A percentile compares a stretch with the other conserved stretches of the same genome.
phyloP scores from a whole-genome alignment of 2,113 vertebrate genomes.

The Cyanistes caeruleus region DNA sequence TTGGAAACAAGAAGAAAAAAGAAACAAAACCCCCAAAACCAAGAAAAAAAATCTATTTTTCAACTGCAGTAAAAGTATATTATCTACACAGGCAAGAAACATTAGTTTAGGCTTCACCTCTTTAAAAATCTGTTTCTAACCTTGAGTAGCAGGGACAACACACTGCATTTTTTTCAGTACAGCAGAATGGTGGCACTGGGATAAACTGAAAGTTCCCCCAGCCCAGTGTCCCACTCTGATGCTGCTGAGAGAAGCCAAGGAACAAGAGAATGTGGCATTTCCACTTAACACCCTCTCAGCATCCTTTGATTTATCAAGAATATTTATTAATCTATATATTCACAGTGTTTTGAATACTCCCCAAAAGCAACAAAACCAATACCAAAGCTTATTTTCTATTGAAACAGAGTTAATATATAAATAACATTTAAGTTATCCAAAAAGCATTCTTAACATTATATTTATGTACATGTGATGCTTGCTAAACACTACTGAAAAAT shows the following conservation, averaged over 20 bases:
- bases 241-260: not conserved
- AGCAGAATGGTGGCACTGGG: not conserved
- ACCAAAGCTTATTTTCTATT: not conserved
- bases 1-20: not conserved
- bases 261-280: not conserved
- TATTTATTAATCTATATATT: not conserved
- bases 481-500: not conserved
- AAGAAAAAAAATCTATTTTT: not conserved
- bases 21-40: conserved; percentile 62
- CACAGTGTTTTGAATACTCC: not conserved
- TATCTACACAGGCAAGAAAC: not conserved
- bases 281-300: not conserved
- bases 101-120: accelerated
- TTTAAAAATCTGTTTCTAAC: not conserved
- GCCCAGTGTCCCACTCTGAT: not conserved
- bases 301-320: not conserved
- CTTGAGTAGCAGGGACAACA: not conserved
- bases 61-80: not conserved
- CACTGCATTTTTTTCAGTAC: accelerated
- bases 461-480: not conserved
- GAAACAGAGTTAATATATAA: not conserved
- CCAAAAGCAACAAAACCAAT: not conserved
- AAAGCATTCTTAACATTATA: not conserved
- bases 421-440: not conserved
- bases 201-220: not conserved